Evolutionary conservation across 2,888 invertebrate genomes (phyloP).

Genomic region (Drosophila ezoana): DNA sequence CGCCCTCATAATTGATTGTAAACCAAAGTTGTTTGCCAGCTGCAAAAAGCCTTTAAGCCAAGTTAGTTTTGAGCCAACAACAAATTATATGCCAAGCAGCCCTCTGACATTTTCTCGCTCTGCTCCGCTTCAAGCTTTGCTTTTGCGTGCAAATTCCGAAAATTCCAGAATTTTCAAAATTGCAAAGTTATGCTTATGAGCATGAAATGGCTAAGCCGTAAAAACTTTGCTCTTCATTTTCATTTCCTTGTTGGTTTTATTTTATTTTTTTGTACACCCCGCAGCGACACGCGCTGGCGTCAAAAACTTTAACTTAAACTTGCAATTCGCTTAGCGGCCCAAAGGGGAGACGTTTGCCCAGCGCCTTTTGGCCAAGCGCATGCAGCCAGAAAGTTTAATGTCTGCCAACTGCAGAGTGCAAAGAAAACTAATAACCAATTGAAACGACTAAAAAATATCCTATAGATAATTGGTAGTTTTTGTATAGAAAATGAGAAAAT

Average conservation of each 20-base stretch:
- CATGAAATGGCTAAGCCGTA: constrained; percentile 61
- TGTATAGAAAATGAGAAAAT: neutral
- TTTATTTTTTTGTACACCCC: neutral
- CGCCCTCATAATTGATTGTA: constrained; percentile 58
- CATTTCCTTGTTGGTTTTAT: neutral
- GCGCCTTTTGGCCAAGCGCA: constrained; percentile 37
- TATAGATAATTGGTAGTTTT: neutral
- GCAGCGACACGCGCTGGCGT: constrained; percentile 54
- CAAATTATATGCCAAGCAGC: constrained; percentile 44
- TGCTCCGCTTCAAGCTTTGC: constrained; percentile 5
- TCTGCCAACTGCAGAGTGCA: constrained; percentile 40
- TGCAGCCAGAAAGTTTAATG: constrained; percentile 50
- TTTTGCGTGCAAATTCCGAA: constrained; percentile 41
- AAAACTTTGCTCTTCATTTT: constrained; percentile 31
- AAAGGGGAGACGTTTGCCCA: constrained; percentile 25
- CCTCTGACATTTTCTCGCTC: constrained; percentile 2
- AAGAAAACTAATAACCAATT: neutral
- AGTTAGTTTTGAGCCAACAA: constrained; percentile 15
- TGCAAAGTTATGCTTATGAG: constrained; percentile 66
- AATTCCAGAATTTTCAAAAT: constrained; percentile 34
- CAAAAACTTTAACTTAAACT: constrained; percentile 44
- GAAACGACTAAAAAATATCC: constrained; percentile 2
- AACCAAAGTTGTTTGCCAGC: constrained; percentile 30
- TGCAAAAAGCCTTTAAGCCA: constrained; percentile 36
- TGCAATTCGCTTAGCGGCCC: constrained; percentile 42